phyloP scores from a whole-genome alignment of 2,113 vertebrate species.

The Mobula hypostoma region DNA sequence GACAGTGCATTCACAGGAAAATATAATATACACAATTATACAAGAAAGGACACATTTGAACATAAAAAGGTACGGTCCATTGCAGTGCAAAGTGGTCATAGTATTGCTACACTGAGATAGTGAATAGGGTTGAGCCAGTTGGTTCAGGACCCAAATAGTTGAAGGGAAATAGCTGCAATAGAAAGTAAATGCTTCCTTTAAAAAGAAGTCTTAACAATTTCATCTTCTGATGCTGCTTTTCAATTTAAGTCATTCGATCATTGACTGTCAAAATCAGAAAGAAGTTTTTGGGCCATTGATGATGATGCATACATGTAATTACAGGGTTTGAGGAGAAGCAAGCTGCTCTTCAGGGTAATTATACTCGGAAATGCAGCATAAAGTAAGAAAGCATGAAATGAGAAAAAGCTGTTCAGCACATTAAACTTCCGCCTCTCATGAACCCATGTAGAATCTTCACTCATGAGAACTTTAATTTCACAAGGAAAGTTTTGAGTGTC shows the following conservation, averaged over 20 bases:
- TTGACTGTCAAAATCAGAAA: slow-evolving; percentile 9
- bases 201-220: background rate
- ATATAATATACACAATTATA: no score
- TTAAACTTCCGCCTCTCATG: background rate
- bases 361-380: background rate
- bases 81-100: no score
- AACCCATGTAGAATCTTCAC: background rate
- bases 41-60: no score
- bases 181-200: background rate
- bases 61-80: no score
- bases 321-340: background rate
- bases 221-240: background rate
- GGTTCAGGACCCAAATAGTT: no score
- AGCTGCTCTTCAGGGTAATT: slow-evolving; percentile 6
- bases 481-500: background rate
- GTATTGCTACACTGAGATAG: no score
- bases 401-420: background rate
- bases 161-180: no score
- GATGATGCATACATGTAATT: background rate
- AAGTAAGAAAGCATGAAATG: slow-evolving; percentile 29
- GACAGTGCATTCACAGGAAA: no score
- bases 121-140: no score
- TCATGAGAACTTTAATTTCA: background rate
- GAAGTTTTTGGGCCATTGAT: background rate
- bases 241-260: background rate